These are phyloP conservation scores for Rotaria socialis DNA, from an alignment of 2,888 invertebrate species.

Conservation along the genomic window DNA sequence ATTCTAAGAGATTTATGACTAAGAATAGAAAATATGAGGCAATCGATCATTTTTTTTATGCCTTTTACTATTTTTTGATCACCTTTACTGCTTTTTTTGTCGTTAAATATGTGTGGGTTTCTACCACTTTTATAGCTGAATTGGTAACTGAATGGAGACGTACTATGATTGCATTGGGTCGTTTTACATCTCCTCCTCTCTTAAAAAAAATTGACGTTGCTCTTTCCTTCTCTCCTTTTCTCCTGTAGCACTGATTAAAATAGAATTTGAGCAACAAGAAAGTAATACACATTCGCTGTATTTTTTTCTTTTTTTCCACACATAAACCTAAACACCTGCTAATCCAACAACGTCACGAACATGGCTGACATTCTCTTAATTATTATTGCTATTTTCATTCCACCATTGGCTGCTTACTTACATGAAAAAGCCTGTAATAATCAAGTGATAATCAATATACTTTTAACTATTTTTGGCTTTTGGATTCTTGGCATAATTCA, in stretches of 20 bases:
- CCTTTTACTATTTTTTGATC: not conserved
- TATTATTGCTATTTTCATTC: conserved; percentile 12
- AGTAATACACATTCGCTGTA: not conserved
- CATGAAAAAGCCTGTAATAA: not conserved
- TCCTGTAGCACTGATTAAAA: not conserved
- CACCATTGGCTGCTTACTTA: not conserved
- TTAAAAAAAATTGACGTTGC: not conserved
- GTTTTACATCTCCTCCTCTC: not conserved
- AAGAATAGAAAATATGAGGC: not conserved
- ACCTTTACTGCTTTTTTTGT: not conserved
- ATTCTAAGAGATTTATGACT: not conserved
- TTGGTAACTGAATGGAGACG: not conserved
- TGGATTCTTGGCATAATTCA: not conserved
- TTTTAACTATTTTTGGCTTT: not conserved
- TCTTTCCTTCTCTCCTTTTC: not conserved
- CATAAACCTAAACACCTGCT: not conserved
- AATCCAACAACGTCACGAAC: not conserved
- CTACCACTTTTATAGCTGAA: not conserved
- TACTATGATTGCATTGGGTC: not conserved
- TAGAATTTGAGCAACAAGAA: not conserved
- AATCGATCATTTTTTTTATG: not conserved
- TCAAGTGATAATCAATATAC: not conserved
- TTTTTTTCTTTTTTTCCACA: not conserved
- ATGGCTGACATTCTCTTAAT: not conserved
- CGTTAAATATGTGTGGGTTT: not conserved